Percentiles rank a stretch among this genome's conserved stretches.
Evolutionary conservation across 2,888 invertebrate species (phyloP).

Genomic region (Petrophora chlorosata): DNA sequence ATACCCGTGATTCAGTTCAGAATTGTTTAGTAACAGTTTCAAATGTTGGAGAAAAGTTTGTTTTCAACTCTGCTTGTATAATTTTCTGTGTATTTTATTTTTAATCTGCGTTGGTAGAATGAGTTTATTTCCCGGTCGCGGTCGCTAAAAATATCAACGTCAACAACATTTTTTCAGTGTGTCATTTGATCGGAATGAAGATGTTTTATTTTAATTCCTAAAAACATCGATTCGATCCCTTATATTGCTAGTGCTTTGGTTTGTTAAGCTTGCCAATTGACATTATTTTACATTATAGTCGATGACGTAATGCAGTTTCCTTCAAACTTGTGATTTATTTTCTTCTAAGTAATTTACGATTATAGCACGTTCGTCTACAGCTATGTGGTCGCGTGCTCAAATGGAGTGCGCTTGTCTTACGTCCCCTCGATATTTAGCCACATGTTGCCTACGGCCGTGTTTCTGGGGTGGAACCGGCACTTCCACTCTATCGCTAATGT

Average conservation of each 20-base stretch:
- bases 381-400: slow-evolving; percentile 46
- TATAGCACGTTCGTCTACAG: slow-evolving; percentile 28
- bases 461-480: slow-evolving; percentile 45
- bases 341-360: slow-evolving; percentile 26
- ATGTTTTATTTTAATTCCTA: background rate
- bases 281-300: slow-evolving; percentile 8
- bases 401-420: slow-evolving; percentile 34
- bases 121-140: slow-evolving; percentile 13
- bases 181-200: slow-evolving; percentile 15
- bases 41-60: background rate
- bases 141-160: slow-evolving; percentile 10
- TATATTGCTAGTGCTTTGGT: too few species aligned
- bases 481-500: slow-evolving; percentile 30
- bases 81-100: slow-evolving; percentile 5
- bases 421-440: slow-evolving; percentile 43
- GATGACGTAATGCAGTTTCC: slow-evolving; percentile 7
- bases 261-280: slow-evolving; percentile 3
- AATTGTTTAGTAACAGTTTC: slow-evolving; percentile 8
- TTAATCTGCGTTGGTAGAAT: slow-evolving; percentile 11
- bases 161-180: slow-evolving; percentile 3
- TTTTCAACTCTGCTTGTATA: slow-evolving; percentile 2
- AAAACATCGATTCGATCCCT: slow-evolving; percentile 4
- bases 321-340: slow-evolving; percentile 23
- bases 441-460: slow-evolving; percentile 45
- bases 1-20: slow-evolving; percentile 10